Conservation (phyloP, 2,113 vertebrate genomes). For the Anhinga rufa region DNA sequence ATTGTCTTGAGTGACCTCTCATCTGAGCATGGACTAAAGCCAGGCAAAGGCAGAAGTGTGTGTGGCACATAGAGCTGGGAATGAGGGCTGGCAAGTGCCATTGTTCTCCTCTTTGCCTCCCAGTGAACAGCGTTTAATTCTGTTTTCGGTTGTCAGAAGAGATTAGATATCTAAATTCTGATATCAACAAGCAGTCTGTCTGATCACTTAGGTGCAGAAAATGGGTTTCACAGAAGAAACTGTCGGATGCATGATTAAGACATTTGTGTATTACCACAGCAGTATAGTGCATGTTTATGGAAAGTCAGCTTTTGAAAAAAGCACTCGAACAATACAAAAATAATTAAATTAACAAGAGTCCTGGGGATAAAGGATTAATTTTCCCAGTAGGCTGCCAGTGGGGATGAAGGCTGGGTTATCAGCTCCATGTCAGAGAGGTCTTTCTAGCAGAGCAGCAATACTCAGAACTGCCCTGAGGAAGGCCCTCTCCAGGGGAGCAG, state of each 20-base stretch:
- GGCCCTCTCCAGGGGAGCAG: not conserved
- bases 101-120: conserved; percentile 34
- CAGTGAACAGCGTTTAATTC: not conserved
- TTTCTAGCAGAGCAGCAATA: not conserved
- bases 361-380: not conserved
- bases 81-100: conserved; percentile 40
- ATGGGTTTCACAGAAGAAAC: not conserved
- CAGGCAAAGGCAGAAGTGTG: not conserved
- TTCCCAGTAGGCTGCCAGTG: not conserved
- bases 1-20: not conserved
- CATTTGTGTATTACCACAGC: not conserved
- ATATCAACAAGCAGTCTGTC: not conserved
- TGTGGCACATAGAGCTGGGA: not conserved
- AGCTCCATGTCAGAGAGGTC: not conserved
- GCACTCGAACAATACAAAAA: not conserved
- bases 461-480: not conserved
- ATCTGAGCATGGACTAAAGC: not conserved
- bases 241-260: not conserved
- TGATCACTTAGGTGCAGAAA: not conserved
- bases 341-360: conserved; percentile 33
- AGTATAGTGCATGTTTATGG: not conserved
- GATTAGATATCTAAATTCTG: conserved; percentile 15
- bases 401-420: not conserved
- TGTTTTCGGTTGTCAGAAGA: conserved; percentile 15
- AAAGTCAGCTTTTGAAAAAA: conserved; percentile 5